Conservation (phyloP, 2,888 invertebrate genomes). For the Therioaphis trifolii region DNA sequence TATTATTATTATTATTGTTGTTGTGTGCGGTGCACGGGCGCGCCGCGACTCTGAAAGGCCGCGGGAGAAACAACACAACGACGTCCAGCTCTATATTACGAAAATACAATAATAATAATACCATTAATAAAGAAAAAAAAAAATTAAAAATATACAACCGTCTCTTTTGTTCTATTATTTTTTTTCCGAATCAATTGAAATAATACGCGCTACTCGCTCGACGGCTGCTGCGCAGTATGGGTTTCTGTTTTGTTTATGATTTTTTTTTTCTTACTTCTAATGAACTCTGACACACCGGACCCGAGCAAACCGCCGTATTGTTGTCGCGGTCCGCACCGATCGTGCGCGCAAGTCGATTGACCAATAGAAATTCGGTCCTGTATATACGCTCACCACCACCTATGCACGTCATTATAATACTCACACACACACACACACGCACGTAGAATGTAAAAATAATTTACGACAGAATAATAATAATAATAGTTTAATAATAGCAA, state of each 20-base stretch:
- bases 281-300: slow-evolving; percentile 44
- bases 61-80: slow-evolving; percentile 30
- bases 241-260: slow-evolving; percentile 42
- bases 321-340: background rate
- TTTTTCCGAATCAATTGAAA: slow-evolving; percentile 57
- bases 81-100: slow-evolving; percentile 55
- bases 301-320: slow-evolving; percentile 38
- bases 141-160: slow-evolving; percentile 18
- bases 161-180: slow-evolving; percentile 60
- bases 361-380: slow-evolving; percentile 3
- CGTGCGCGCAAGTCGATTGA: background rate
- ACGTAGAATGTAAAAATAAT: too few relatives aligned
- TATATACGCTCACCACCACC: too few relatives aligned
- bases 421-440: too few relatives aligned
- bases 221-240: slow-evolving; percentile 56
- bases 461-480: too few relatives aligned
- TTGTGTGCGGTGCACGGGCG: background rate
- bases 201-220: slow-evolving; percentile 8
- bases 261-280: too few relatives aligned
- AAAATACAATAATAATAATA: slow-evolving; percentile 42
- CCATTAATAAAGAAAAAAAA: slow-evolving; percentile 4
- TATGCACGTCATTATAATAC: too few relatives aligned
- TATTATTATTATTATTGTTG: too few relatives aligned
- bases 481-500: too few relatives aligned
- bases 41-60: background rate